Percentiles rank a stretch among this genome's conserved stretches.
Conservation (phyloP, 2,888 invertebrate genomes). For the Barypeithes pellucidus region DNA sequence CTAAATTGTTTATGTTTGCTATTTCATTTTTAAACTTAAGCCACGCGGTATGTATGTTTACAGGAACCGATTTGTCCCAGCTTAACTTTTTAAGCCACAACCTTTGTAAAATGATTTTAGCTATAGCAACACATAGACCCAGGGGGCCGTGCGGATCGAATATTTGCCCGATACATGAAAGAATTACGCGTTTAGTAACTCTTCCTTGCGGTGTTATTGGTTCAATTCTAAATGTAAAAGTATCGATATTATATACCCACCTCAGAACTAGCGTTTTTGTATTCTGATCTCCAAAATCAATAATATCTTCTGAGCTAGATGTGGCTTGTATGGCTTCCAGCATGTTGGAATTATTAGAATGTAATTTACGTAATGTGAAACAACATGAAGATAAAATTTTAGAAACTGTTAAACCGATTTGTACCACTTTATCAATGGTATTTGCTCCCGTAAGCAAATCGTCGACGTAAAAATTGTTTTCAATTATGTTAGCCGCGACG, state of each 20-base stretch:
- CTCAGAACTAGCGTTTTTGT: conserved; percentile 13
- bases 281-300: conserved; percentile 20
- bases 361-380: conserved; percentile 27
- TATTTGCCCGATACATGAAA: conserved; percentile 14
- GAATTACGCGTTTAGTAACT: conserved; percentile 23
- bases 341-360: conserved; percentile 6
- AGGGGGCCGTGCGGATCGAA: conserved; percentile 29
- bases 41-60: neutral
- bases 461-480: conserved; percentile 20
- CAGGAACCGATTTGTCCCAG: conserved; percentile 30
- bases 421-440: conserved; percentile 29
- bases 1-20: conserved; percentile 13
- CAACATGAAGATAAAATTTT: conserved; percentile 35
- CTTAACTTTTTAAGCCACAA: conserved; percentile 14
- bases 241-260: conserved; percentile 9
- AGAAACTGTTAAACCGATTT: conserved; percentile 41
- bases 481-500: conserved; percentile 12
- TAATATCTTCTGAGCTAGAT: neutral
- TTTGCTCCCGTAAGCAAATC: conserved; percentile 12
- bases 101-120: conserved; percentile 28
- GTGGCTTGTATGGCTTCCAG: neutral
- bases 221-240: conserved; percentile 14
- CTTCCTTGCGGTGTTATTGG: neutral
- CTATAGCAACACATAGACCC: neutral
- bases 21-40: neutral